Percentiles rank a stretch among this genome's conserved stretches.
phyloP scores from a whole-genome alignment of 92 coral and sea anemone species.

The Porites rus region DNA sequence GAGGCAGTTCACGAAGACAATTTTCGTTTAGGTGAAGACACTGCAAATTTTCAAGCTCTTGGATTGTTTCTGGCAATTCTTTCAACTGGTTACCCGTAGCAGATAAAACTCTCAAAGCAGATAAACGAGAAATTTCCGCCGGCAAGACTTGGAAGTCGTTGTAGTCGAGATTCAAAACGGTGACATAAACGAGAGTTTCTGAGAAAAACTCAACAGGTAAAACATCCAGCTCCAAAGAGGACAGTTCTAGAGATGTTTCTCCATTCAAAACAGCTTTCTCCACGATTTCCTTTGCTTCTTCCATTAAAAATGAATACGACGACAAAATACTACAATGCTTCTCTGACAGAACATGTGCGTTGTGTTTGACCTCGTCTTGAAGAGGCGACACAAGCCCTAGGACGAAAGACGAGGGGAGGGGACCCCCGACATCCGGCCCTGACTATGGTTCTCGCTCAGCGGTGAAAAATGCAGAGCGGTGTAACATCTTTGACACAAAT shows the following conservation, averaged over 20 bases:
- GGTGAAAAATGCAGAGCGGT: too few species aligned
- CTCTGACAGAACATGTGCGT: not conserved
- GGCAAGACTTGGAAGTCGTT: conserved; percentile 83
- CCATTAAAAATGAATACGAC: conserved; percentile 38
- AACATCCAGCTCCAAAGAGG: conserved; percentile 69
- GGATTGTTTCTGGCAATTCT: conserved; percentile 67
- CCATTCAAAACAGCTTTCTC: conserved; percentile 41
- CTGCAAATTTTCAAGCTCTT: conserved; percentile 55
- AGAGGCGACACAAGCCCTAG: not conserved
- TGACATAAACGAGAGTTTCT: conserved; percentile 44
- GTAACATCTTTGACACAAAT: too few species aligned
- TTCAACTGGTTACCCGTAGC: conserved; percentile 81
- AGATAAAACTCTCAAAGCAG: conserved; percentile 71
- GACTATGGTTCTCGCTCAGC: too few species aligned
- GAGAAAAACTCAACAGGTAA: conserved; percentile 70
- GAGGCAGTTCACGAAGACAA: conserved; percentile 67
- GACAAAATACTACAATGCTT: not conserved
- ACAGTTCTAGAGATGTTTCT: conserved; percentile 43
- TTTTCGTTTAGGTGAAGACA: conserved; percentile 86
- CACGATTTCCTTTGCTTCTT: conserved; percentile 42
- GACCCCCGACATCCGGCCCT: too few species aligned
- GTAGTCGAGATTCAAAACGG: conserved; percentile 75
- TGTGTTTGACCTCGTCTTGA: not conserved
- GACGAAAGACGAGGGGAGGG: not conserved
- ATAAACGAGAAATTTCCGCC: conserved; percentile 56